Evolutionary conservation across 2,113 vertebrate genomes (phyloP).

Genomic region (Pycnonotus jocosus): DNA sequence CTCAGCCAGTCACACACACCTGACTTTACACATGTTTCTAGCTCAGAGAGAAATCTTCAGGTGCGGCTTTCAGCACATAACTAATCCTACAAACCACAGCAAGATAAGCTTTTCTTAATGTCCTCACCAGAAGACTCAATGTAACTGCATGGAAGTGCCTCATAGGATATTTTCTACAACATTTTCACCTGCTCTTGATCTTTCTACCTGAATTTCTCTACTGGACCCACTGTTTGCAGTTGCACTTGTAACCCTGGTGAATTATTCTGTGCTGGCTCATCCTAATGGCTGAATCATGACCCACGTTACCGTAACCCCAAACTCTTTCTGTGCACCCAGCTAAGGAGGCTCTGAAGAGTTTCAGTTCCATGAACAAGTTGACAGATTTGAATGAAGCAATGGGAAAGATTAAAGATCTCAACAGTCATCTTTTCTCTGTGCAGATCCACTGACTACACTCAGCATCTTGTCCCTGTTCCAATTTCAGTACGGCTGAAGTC

Average conservation of each 20-base stretch:
- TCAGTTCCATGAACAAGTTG: neutral
- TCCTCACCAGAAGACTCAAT: neutral
- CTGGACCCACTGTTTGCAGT: neutral
- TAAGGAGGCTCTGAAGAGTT: neutral
- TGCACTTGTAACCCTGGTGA: neutral
- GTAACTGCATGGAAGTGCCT: accelerated
- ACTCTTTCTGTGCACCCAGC: accelerated
- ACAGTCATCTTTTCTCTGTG: neutral
- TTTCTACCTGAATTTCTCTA: neutral
- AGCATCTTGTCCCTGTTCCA: neutral
- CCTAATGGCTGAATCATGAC: neutral
- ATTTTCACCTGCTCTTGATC: neutral
- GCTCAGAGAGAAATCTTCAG: neutral
- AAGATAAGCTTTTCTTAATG: neutral
- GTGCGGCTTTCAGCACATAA: neutral
- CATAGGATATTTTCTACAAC: neutral
- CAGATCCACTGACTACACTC: neutral
- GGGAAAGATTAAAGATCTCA: neutral
- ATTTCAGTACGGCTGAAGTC: neutral
- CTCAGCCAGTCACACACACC: neutral
- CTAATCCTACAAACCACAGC: neutral
- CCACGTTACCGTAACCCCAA: accelerated
- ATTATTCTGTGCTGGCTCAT: neutral
- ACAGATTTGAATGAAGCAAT: neutral
- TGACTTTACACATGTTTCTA: neutral